Evolutionary conservation across 2,888 invertebrate species (phyloP).

Genomic region (Crioceris asparagi): DNA sequence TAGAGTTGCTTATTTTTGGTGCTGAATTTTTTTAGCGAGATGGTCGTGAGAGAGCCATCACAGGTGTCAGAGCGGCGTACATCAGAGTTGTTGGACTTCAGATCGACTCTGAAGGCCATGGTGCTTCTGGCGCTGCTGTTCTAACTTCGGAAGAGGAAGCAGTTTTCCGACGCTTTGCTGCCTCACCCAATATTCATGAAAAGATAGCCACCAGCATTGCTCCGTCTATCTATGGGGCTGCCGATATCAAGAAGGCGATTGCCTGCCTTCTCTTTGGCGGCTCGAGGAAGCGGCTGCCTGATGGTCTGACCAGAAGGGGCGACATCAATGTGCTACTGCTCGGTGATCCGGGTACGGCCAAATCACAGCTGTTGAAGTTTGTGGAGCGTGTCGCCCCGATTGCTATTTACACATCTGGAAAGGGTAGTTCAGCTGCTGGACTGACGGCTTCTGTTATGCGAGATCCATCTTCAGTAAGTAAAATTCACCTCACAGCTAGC

Average conservation of each 20-base stretch:
- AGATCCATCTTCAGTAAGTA: constrained; percentile 79
- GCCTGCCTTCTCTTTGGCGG: constrained; percentile 89
- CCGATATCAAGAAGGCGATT: constrained; percentile 95
- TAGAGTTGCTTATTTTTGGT: constrained; percentile 2
- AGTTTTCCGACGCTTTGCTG: constrained; percentile 72
- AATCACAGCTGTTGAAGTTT: constrained; percentile 94
- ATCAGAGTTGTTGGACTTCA: constrained; percentile 88
- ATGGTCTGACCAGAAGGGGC: constrained; percentile 89
- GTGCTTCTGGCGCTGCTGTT: constrained; percentile 46
- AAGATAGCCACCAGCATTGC: constrained; percentile 83
- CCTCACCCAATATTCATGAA: constrained; percentile 79
- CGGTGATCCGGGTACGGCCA: constrained; percentile 99
- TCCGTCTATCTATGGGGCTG: constrained; percentile 90
- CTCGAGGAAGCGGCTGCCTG: constrained; percentile 66
- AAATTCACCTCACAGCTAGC: background rate
- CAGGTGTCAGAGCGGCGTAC: constrained; percentile 91
- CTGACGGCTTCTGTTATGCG: constrained; percentile 94
- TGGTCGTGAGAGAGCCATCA: constrained; percentile 64
- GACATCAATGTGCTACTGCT: constrained; percentile 92
- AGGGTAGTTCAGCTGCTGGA: constrained; percentile 98
- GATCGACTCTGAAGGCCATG: constrained; percentile 70
- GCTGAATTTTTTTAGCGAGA: constrained; percentile 41
- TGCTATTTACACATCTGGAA: constrained; percentile 97
- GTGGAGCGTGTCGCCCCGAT: constrained; percentile 92
- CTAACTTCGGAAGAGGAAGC: constrained; percentile 67